Conservation (phyloP, 1,140 invertebrate genomes). For the Sycobia sp. region DNA sequence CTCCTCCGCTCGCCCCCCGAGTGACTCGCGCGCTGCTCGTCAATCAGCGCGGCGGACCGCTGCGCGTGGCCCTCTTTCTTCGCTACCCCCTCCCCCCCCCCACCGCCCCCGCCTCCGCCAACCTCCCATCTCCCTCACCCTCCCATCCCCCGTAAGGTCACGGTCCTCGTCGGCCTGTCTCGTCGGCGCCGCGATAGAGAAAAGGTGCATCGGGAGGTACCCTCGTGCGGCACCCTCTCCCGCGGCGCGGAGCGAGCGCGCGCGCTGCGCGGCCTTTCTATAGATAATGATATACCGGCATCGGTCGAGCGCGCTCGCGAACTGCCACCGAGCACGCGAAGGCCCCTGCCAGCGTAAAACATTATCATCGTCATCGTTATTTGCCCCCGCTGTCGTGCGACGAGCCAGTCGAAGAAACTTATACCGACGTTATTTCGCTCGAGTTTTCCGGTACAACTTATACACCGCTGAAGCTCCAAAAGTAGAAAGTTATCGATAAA, state of each 20-base stretch:
- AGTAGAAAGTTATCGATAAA: too few species aligned
- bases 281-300: too few species aligned
- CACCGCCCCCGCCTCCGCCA: constrained; percentile 8
- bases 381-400: too few species aligned
- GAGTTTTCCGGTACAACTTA: too few species aligned
- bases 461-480: too few species aligned
- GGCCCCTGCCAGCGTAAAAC: too few species aligned
- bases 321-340: too few species aligned
- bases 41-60: constrained; percentile 54
- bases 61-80: constrained; percentile 11
- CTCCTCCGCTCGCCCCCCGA: constrained; percentile 30
- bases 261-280: neutral
- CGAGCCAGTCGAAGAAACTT: too few species aligned
- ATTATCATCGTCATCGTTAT: too few species aligned
- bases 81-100: neutral
- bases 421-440: too few species aligned
- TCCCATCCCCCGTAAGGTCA: constrained; percentile 45
- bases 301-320: too few species aligned
- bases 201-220: neutral
- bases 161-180: constrained; percentile 27
- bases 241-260: neutral
- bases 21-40: constrained; percentile 53
- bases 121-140: constrained; percentile 1
- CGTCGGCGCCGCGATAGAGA: neutral
- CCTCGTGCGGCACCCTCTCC: neutral